A percentile compares a stretch with the other conserved stretches of the same genome.
Evolutionary conservation across 2,797 vertebrate species (phyloP).

Genomic region (Semotilus atromaculatus): DNA sequence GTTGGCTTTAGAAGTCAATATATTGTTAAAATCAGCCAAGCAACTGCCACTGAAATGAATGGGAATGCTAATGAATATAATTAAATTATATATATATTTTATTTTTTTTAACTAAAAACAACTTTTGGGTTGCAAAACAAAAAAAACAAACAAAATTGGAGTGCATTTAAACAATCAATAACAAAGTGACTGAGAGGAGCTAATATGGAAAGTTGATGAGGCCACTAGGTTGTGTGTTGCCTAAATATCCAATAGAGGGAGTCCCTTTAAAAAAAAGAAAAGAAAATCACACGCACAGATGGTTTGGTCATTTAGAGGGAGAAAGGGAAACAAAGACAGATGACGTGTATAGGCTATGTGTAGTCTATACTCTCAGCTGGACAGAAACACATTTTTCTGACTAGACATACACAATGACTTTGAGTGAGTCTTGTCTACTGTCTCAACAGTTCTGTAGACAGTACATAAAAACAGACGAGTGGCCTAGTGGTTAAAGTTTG

Average conservation of each 20-base stretch:
- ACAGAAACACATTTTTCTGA: slow-evolving; percentile 55
- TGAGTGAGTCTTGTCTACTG: slow-evolving; percentile 36
- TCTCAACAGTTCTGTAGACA: slow-evolving; percentile 36
- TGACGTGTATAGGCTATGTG: slow-evolving; percentile 6
- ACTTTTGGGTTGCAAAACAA: no score
- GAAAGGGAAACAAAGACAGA: slow-evolving; percentile 27
- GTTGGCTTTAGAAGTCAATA: not conserved
- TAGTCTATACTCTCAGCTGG: slow-evolving; percentile 21
- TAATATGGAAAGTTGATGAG: slow-evolving; percentile 37
- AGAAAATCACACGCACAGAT: slow-evolving; percentile 63
- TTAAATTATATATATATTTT: no score
- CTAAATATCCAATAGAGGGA: slow-evolving; percentile 59
- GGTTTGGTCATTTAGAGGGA: slow-evolving; percentile 53
- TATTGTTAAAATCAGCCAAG: not conserved
- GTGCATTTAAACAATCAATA: not conserved
- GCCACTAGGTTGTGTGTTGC: slow-evolving; percentile 22
- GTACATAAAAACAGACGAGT: slow-evolving; percentile 46
- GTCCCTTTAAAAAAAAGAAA: slow-evolving; percentile 61
- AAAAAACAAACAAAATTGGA: no score
- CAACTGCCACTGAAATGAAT: not conserved
- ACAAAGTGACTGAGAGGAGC: not conserved
- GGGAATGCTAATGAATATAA: not conserved
- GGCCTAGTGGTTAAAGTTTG: slow-evolving; percentile 19
- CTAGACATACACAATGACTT: slow-evolving; percentile 44
- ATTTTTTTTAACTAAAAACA: not conserved